phyloP scores from a whole-genome alignment of 1,140 invertebrate genomes.

The Cydia amplana region DNA sequence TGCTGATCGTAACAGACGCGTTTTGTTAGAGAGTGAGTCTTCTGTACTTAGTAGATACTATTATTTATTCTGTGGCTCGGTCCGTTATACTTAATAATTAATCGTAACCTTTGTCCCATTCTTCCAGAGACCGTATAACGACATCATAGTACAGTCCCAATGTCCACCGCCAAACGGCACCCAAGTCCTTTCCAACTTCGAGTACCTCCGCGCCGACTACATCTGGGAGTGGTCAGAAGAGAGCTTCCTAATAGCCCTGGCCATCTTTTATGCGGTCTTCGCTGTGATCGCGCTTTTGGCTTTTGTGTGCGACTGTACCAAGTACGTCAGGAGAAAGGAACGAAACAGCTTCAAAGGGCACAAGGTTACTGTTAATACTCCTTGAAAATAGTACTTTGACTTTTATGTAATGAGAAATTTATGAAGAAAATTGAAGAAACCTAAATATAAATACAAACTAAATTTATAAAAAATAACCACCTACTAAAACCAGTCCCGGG shows the following conservation, averaged over 20 bases:
- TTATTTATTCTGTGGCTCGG: too few species aligned
- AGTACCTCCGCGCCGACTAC: conserved; percentile 71
- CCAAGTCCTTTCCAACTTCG: conserved; percentile 83
- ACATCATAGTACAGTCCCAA: conserved; percentile 89
- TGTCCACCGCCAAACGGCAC: conserved; percentile 89
- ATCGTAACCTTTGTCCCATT: conserved; percentile 25
- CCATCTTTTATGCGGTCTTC: conserved; percentile 81
- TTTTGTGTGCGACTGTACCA: conserved; percentile 82
- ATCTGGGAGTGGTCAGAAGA: conserved; percentile 79
- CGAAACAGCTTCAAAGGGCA: conserved; percentile 62
- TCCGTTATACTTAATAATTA: too few species aligned
- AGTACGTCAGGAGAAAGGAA: conserved; percentile 68
- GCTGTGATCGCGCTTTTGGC: conserved; percentile 80
- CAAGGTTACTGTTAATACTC: conserved; percentile 74
- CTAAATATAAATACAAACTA: too few species aligned
- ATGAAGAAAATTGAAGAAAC: neutral
- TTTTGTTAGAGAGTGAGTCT: too few species aligned
- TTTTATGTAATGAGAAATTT: neutral
- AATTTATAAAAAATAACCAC: too few species aligned
- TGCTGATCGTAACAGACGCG: too few species aligned
- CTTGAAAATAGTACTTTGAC: conserved; percentile 44
- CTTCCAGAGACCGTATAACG: conserved; percentile 86
- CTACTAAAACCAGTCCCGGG: too few species aligned
- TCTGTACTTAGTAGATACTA: too few species aligned
- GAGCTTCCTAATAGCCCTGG: conserved; percentile 79